Evolutionary conservation across 2,888 invertebrate species (phyloP).

Genomic region (Helleia helle): DNA sequence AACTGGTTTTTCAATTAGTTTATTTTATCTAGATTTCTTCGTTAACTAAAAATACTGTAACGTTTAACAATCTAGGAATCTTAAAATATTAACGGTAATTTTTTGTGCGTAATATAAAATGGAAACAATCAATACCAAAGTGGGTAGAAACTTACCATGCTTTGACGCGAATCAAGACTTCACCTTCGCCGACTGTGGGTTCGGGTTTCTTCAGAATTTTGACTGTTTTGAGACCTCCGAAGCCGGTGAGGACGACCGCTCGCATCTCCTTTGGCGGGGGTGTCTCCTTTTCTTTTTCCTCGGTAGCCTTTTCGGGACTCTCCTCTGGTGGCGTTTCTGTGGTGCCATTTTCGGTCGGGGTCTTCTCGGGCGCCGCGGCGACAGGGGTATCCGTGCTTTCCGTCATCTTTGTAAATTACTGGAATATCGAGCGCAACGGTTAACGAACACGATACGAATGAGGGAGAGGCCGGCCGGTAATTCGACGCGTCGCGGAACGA

Average conservation of each 20-base stretch:
- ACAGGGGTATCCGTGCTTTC: slow-evolving; percentile 67
- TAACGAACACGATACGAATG: slow-evolving; percentile 52
- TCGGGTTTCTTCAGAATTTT: slow-evolving; percentile 88
- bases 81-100: no score
- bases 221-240: slow-evolving; percentile 89
- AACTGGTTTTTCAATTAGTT: no score
- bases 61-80: no score
- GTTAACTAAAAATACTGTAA: no score
- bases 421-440: slow-evolving; percentile 44
- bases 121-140: slow-evolving; percentile 16
- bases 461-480: slow-evolving; percentile 55
- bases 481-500: slow-evolving; percentile 69
- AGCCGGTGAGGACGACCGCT: slow-evolving; percentile 87
- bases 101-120: neutral
- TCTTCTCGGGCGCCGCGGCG: slow-evolving; percentile 71
- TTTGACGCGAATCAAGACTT: slow-evolving; percentile 87
- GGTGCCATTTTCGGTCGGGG: slow-evolving; percentile 68
- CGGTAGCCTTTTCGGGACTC: slow-evolving; percentile 67
- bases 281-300: slow-evolving; percentile 70
- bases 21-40: no score
- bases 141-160: slow-evolving; percentile 82
- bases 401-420: slow-evolving; percentile 49
- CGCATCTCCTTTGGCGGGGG: slow-evolving; percentile 86
- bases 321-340: slow-evolving; percentile 65
- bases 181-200: slow-evolving; percentile 79